Base-by-base conservation (phyloP, 2,113 vertebrate genomes). In the Acinonyx jubatus region DNA sequence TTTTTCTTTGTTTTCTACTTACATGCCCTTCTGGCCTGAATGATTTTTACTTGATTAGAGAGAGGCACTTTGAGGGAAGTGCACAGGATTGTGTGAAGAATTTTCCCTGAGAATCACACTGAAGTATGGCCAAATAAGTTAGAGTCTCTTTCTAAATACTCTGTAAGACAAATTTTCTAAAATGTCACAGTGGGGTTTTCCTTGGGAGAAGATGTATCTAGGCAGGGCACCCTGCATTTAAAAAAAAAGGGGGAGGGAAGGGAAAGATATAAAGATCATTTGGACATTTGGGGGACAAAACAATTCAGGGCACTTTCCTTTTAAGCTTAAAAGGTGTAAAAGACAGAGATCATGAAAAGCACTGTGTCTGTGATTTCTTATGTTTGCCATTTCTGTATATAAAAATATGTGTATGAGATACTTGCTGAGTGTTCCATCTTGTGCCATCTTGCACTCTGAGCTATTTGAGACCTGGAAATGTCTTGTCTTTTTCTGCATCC, bases 81-180 rank as follows among this genome's bases (percentile, higher is more conserved):
- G 15, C 79, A 41, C 12, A 65, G 23, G 80, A 55, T 55, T 33
- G 36, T 16, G 33, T 21, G 41, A 74, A 63, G 41, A 78, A 23
- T 63, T 38, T 95, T 65, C 45, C 29, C 25, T 27, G 27, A 74
- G 74, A 76, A 38, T 95, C 52, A 33, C 1, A 19, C 3, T 27
- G 38, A 89, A 95, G 41, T 63, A 65, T 69, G 48, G 76, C 61
- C 31, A 61, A 74, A 29, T 41, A 69, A 93, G 63, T 82, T 36
- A 33, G 23, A 61, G 8, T 48, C 52, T 81, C 63, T 71, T 66
- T 91, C 16, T 52, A 81, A 92, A 88, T 21, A 83, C 38, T 29
- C 2, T 52, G 19, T 21, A 65, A 63, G 83, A 4, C 12, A 18
- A 52, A 29, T 90, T 87, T 69, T 87, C 89, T 79, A 48, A 76